Conservation (phyloP, 2,888 invertebrate genomes). For the Drosophila rellima region DNA sequence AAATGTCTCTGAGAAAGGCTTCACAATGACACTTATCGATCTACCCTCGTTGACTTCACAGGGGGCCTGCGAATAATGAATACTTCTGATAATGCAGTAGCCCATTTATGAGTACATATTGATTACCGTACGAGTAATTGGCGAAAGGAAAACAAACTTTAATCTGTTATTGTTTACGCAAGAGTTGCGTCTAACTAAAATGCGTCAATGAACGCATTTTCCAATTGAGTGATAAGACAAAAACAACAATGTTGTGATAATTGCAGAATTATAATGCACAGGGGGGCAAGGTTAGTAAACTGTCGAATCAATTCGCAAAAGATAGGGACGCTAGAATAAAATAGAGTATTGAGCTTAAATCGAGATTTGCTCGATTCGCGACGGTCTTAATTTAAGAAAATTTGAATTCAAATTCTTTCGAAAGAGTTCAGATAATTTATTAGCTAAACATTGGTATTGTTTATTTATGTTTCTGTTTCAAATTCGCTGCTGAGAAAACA, state of each 20-base stretch:
- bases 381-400: neutral
- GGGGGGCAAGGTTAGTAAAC: neutral
- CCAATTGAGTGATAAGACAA: conserved; percentile 46
- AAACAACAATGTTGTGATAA: conserved; percentile 25
- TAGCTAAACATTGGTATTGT: conserved; percentile 16
- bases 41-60: conserved; percentile 46
- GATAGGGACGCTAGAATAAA: neutral
- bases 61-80: conserved; percentile 51
- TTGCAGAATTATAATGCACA: conserved; percentile 10
- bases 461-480: conserved; percentile 11
- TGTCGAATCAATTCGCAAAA: neutral
- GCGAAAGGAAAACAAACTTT: conserved; percentile 60
- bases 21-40: conserved; percentile 30
- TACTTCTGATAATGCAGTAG: conserved; percentile 59
- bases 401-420: neutral
- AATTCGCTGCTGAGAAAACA: conserved; percentile 12
- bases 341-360: no score
- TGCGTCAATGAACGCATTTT: conserved; percentile 76
- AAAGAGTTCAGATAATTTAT: conserved; percentile 12
- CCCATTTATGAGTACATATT: conserved; percentile 39
- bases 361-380: neutral
- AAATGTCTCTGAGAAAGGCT: conserved; percentile 15
- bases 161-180: conserved; percentile 73
- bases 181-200: conserved; percentile 56
- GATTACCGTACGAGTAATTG: conserved; percentile 5